Evolutionary conservation across 2,113 vertebrate species (phyloP), one percentile per base, ranked within the genome.

Genomic region (Pampusana beccarii): DNA sequence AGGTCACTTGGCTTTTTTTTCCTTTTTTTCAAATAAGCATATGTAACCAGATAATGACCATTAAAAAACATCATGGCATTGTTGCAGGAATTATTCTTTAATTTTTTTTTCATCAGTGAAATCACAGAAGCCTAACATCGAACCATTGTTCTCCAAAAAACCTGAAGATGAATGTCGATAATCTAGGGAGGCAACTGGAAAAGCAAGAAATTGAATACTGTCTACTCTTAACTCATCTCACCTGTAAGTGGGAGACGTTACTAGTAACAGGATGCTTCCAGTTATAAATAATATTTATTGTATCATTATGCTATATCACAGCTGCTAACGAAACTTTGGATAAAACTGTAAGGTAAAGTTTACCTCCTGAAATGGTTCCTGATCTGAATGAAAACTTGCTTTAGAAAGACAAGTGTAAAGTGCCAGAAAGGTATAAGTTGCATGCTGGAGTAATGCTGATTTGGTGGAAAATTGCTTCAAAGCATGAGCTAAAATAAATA

Each of bases 401-500:
- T 89, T 92, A 94, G 61, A 75, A 87, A 86, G 31, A 85, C 62
- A 88, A 62, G 60, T 14, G 33, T 18, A 81, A 97, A 88, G 40
- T 60, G 16, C 48, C 64, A 73, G 42, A 77, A 85, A 94, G 16
- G 29, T 90, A 2, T n/a, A 64, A 95, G 31, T 93, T 97, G 40
- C 58, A 42, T 95, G 54, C 91, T 91, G 78, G 51, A 96, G 48
- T 71, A 77, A 25, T 80, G 69, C 57, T 92, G 77, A 89, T 93
- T 96, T 96, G 92, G 86, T 94, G 57, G 69, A 91, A 95, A 96
- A 97, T 46, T 83, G 64, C 71, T 94, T 51, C 87, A 91, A 89
- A 95, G 64, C 69, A 69, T 44, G 66, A 87, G 28, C 84, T 96
- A 90, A 96, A 96, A 94, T 40, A 34, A 95, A 81, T 94, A 91